A percentile compares a stretch with the other conserved stretches of the same genome.
phyloP scores from a whole-genome alignment of 2,797 vertebrate genomes.

The Hoplostethus atlanticus region DNA sequence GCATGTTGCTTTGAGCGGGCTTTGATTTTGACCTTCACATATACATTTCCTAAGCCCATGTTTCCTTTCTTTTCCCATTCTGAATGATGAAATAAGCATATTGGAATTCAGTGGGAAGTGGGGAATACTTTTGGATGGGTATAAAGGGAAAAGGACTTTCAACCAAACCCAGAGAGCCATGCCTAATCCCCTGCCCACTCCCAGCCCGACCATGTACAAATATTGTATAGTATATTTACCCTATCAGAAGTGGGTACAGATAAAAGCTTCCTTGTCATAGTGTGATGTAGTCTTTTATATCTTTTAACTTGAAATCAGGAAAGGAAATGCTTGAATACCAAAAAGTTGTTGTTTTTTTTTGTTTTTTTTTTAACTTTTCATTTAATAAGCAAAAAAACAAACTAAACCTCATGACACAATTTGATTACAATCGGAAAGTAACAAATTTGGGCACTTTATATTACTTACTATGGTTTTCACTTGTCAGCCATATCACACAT shows the following conservation, averaged over 20 bases:
- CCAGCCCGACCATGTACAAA: too few species aligned
- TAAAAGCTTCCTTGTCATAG: constrained; percentile 3
- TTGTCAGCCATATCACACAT: too few species aligned
- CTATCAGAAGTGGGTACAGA: not conserved
- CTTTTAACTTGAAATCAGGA: constrained; percentile 24
- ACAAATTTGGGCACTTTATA: not conserved
- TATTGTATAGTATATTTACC: too few species aligned
- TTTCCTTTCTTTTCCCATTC: constrained; percentile 52
- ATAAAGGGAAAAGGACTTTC: constrained; percentile 22
- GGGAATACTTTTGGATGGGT: constrained; percentile 26
- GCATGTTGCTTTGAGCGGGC: constrained; percentile 53
- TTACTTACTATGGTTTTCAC: too few species aligned
- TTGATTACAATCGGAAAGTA: not conserved
- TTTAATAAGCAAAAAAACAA: too few species aligned
- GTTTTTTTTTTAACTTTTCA: too few species aligned
- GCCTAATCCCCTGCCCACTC: too few species aligned
- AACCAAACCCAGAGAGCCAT: not conserved
- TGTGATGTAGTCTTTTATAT: constrained; percentile 20
- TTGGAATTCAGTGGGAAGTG: constrained; percentile 36
- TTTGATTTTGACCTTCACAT: constrained; percentile 72
- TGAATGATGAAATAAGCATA: constrained; percentile 35
- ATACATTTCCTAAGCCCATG: constrained; percentile 50
- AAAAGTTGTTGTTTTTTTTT: too few species aligned
- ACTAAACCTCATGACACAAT: not conserved
- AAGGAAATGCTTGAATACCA: constrained; percentile 12